A percentile compares a stretch with the other conserved stretches of the same genome.
Evolutionary conservation across 2,888 invertebrate genomes (phyloP).

Genomic region (Athalia circularis): DNA sequence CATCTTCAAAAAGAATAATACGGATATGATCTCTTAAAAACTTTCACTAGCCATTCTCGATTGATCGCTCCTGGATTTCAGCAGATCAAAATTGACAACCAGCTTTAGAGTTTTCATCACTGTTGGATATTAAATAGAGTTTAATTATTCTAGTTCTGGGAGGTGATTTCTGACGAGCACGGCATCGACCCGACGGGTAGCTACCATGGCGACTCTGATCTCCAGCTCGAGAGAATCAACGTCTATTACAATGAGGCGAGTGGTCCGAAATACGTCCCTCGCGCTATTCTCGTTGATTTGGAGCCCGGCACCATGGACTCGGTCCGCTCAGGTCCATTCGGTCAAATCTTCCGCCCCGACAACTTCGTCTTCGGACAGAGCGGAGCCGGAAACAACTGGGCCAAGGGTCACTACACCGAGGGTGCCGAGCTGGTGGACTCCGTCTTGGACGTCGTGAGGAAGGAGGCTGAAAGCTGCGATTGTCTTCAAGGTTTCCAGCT

Average conservation of each 20-base stretch:
- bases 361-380: slow-evolving; percentile 79
- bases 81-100: too few relatives aligned
- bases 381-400: slow-evolving; percentile 76
- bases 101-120: too few relatives aligned
- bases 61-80: too few relatives aligned
- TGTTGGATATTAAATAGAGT: slow-evolving; percentile 69
- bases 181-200: slow-evolving; percentile 80
- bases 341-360: slow-evolving; percentile 80
- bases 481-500: slow-evolving; percentile 91
- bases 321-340: slow-evolving; percentile 80
- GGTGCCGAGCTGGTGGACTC: slow-evolving; percentile 91
- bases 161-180: slow-evolving; percentile 86
- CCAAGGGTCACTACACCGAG: slow-evolving; percentile 94
- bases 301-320: slow-evolving; percentile 85
- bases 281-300: slow-evolving; percentile 80
- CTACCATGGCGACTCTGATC: slow-evolving; percentile 79
- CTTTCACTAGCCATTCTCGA: background rate
- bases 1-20: background rate
- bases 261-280: slow-evolving; percentile 80
- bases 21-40: background rate
- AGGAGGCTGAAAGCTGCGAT: slow-evolving; percentile 94
- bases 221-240: slow-evolving; percentile 80
- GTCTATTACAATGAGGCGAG: slow-evolving; percentile 81
- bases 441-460: slow-evolving; percentile 88
- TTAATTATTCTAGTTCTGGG: slow-evolving; percentile 82